Conservation (phyloP, 2,797 vertebrate species). For the Darevskia mixta region DNA sequence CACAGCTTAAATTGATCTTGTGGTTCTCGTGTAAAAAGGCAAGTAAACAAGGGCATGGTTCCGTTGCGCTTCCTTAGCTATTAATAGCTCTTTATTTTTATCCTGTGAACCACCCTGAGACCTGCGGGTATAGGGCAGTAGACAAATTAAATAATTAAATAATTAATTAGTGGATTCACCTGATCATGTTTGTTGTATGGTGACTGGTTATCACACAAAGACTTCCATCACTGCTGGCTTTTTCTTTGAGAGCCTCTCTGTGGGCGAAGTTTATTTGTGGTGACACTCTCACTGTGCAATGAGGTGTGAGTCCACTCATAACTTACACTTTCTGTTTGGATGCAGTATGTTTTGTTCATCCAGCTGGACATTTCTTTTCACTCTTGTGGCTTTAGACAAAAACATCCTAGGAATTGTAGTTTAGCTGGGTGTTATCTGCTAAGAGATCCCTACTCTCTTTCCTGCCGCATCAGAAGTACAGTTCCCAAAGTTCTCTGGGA, state of each 20-base stretch:
- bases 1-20: not conserved
- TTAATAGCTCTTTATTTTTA: not conserved
- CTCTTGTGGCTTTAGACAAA: not conserved
- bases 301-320: not conserved
- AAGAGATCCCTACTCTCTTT: not conserved
- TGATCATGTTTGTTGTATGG: not conserved
- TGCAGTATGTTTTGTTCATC: not conserved
- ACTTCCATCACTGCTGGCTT: not conserved
- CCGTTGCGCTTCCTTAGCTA: not conserved
- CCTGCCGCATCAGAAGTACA: not conserved
- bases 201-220: not conserved
- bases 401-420: not conserved
- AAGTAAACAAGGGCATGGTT: slow-evolving; percentile 1
- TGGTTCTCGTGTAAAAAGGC: not conserved
- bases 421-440: not conserved
- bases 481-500: not conserved
- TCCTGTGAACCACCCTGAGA: not conserved
- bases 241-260: not conserved
- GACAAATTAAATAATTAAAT: no score
- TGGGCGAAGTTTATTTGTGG: not conserved
- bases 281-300: not conserved
- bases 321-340: not conserved
- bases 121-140: no score
- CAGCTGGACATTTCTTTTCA: not conserved
- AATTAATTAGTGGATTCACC: not conserved